Percentiles rank a stretch among this genome's conserved stretches.
Evolutionary conservation across 92 coral and sea anemone species (phyloP).

Genomic region (Siderastrea siderea): DNA sequence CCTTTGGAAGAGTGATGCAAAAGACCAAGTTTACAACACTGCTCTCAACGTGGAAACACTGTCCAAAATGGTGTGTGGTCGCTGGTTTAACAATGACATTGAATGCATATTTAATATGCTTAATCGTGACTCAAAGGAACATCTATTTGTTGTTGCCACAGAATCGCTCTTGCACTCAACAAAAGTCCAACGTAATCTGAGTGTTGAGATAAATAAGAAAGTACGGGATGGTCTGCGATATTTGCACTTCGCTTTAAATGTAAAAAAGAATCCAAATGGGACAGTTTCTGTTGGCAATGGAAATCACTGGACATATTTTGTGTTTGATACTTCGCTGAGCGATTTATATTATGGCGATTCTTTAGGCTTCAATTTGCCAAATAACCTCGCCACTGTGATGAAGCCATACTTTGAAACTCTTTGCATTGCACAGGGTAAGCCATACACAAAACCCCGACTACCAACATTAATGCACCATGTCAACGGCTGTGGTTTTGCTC

Average conservation of each 20-base stretch:
- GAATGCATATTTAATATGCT: background rate
- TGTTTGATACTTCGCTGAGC: conserved; percentile 19
- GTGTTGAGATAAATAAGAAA: background rate
- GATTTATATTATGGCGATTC: conserved; percentile 34
- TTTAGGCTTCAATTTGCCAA: conserved; percentile 31
- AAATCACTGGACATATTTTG: conserved; percentile 54
- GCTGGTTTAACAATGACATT: background rate
- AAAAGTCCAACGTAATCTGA: background rate
- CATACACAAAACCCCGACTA: conserved; percentile 32
- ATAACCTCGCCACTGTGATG: conserved; percentile 35
- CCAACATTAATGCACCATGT: conserved; percentile 32
- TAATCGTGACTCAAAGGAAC: background rate
- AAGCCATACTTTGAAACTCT: conserved; percentile 5
- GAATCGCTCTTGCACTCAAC: background rate
- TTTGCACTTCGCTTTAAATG: conserved; percentile 32
- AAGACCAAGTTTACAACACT: too few species aligned
- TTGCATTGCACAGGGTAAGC: conserved; percentile 22
- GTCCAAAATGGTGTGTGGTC: background rate
- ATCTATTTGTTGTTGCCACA: background rate
- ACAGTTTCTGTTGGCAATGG: conserved; percentile 35
- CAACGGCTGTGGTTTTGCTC: background rate
- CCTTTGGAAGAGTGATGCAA: too few species aligned
- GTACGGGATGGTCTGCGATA: background rate
- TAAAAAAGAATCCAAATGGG: conserved; percentile 26
- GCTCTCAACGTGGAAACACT: background rate